Conservation (phyloP, 2,888 invertebrate species). For the Galerucella calmariensis region DNA sequence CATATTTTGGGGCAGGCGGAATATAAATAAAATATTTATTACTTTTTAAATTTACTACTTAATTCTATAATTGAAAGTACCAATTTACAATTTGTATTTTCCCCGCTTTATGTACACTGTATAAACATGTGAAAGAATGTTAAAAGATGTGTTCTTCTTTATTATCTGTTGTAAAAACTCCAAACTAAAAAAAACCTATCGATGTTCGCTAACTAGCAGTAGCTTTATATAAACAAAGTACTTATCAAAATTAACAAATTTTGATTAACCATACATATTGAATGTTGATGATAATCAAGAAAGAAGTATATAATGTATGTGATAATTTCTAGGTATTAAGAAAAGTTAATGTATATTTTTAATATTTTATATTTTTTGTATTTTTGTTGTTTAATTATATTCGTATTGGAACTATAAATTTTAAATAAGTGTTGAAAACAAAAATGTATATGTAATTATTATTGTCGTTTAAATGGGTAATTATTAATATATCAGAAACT, state of each 20-base stretch:
- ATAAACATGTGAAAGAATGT: not conserved
- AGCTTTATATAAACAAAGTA: slow-evolving; percentile 35
- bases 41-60: too few relatives aligned
- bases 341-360: slow-evolving; percentile 47
- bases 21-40: too few relatives aligned
- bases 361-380: slow-evolving; percentile 49
- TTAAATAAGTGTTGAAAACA: slow-evolving; percentile 32
- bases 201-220: slow-evolving; percentile 13
- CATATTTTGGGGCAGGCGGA: too few relatives aligned
- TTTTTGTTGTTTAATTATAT: slow-evolving; percentile 47
- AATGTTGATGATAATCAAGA: slow-evolving; percentile 42
- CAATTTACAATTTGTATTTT: too few relatives aligned
- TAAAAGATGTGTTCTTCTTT: not conserved
- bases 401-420: slow-evolving; percentile 42
- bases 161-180: slow-evolving; percentile 5
- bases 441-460: slow-evolving; percentile 25
- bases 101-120: too few relatives aligned
- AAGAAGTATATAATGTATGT: slow-evolving; percentile 48
- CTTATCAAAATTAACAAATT: slow-evolving; percentile 38
- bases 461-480: slow-evolving; percentile 38
- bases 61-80: too few relatives aligned
- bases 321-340: slow-evolving; percentile 52
- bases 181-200: slow-evolving; percentile 4
- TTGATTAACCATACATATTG: slow-evolving; percentile 33
- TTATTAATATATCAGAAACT: slow-evolving; percentile 9